Conservation (phyloP, 2,888 invertebrate species). For the Microctonus hyperodae region DNA sequence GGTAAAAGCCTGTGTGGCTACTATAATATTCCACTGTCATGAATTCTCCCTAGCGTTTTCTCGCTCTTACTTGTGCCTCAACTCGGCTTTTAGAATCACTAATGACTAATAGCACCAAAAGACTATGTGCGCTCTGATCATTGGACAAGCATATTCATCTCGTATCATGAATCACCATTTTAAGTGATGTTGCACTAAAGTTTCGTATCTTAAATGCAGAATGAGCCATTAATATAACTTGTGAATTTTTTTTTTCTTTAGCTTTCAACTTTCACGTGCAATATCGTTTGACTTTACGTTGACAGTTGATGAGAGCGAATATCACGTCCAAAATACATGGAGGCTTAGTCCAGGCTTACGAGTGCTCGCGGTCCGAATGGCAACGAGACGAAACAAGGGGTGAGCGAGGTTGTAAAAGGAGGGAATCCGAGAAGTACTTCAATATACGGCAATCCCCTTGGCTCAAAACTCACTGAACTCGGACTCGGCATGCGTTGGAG, state of each 20-base stretch:
- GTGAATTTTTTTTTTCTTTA: background rate
- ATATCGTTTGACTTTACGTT: conserved; percentile 1
- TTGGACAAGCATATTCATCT: background rate
- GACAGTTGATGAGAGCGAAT: conserved; percentile 23
- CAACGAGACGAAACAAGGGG: conserved; percentile 43
- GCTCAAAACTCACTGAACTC: conserved; percentile 55
- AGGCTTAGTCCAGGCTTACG: conserved; percentile 42
- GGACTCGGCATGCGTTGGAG: conserved; percentile 35
- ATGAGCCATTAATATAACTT: background rate
- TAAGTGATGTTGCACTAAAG: conserved; percentile 29
- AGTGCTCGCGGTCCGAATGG: conserved; percentile 45
- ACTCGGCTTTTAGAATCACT: conserved; percentile 58
- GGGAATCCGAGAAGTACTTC: conserved; percentile 57
- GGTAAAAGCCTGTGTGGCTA: conserved; percentile 56
- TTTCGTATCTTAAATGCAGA: conserved; percentile 5
- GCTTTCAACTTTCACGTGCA: background rate
- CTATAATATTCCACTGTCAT: conserved; percentile 55
- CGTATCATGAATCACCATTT: conserved; percentile 42
- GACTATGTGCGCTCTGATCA: background rate
- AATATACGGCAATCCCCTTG: conserved; percentile 59
- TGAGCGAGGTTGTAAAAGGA: conserved; percentile 37
- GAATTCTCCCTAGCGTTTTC: conserved; percentile 22
- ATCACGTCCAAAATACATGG: conserved; percentile 43
- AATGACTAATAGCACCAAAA: conserved; percentile 60
- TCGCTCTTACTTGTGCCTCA: background rate